Evolutionary conservation across 2,797 vertebrate species (phyloP).

Genomic region (Cuculus canorus): DNA sequence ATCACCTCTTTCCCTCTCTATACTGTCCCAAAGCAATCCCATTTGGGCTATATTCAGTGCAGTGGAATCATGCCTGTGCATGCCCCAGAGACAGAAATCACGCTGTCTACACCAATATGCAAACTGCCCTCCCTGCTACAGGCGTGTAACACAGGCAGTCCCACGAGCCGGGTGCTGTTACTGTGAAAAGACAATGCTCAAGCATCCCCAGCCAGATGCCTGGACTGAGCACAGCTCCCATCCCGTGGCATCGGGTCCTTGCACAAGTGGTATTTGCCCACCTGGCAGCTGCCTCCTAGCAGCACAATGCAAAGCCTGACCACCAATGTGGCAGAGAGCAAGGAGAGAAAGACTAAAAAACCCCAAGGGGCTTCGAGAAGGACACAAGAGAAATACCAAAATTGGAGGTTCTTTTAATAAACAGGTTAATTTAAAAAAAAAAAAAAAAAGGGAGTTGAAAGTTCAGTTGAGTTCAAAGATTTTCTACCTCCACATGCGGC

Average conservation of each 20-base stretch:
- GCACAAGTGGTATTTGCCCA: fast-evolving
- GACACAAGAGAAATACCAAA: not conserved
- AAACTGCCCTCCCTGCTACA: not conserved
- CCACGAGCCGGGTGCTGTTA: no score
- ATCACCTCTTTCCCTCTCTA: not conserved
- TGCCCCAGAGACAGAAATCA: not conserved
- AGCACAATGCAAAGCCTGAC: not conserved
- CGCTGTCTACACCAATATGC: not conserved
- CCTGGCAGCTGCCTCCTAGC: not conserved
- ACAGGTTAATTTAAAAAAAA: not conserved
- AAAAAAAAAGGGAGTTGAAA: not conserved
- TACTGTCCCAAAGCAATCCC: fast-evolving
- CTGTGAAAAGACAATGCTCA: not conserved
- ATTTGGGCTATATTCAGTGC: not conserved
- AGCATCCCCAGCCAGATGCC: not conserved
- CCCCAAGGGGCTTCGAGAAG: not conserved
- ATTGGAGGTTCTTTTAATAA: not conserved
- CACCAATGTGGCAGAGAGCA: fast-evolving
- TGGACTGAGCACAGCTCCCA: not conserved
- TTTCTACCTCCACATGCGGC: not conserved
- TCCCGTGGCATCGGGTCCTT: no score
- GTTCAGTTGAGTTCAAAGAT: no score
- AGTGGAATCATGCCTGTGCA: not conserved
- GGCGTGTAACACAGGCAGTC: no score
- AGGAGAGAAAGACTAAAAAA: not conserved